A percentile compares a stretch with the other conserved stretches of the same genome.
Evolutionary conservation across 2,797 vertebrate species (phyloP).

Genomic region (Rhinatrema bivittatum): DNA sequence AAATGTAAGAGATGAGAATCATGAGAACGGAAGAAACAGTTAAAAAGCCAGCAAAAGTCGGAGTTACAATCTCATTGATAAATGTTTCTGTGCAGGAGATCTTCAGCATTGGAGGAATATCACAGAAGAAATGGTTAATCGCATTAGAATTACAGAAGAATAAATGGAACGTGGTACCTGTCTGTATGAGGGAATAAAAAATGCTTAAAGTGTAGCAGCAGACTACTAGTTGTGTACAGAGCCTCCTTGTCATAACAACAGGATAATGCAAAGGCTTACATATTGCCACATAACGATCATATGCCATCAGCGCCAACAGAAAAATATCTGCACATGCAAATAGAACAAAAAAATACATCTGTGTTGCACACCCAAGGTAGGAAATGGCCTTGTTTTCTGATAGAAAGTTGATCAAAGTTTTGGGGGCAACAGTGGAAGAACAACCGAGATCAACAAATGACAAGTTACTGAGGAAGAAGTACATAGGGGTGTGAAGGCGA

Average conservation of each 20-base stretch:
- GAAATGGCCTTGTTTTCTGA: slow-evolving; percentile 9
- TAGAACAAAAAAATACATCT: slow-evolving; percentile 23
- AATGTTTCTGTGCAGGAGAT: slow-evolving; percentile 19
- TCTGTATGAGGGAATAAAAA: background rate
- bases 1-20: slow-evolving; percentile 10
- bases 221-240: background rate
- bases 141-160: slow-evolving; percentile 6
- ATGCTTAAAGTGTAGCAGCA: background rate
- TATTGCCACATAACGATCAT: too few species aligned
- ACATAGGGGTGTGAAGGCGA: slow-evolving; percentile 17
- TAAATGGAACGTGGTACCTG: background rate
- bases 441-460: slow-evolving; percentile 20
- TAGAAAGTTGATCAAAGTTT: slow-evolving; percentile 17
- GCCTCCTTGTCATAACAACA: too few species aligned
- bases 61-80: slow-evolving; percentile 14
- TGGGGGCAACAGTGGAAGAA: slow-evolving; percentile 12
- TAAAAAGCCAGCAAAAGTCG: slow-evolving; percentile 11
- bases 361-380: slow-evolving; percentile 13
- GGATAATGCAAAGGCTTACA: too few species aligned
- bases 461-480: slow-evolving; percentile 17
- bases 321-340: slow-evolving; percentile 21
- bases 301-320: slow-evolving; percentile 22
- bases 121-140: slow-evolving; percentile 25
- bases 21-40: slow-evolving; percentile 2
- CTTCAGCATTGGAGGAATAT: slow-evolving; percentile 22